A percentile compares a stretch with the other conserved stretches of the same genome.
Evolutionary conservation across 2,888 invertebrate species (phyloP).

Genomic region (Lepidocyrtinus sp.): DNA sequence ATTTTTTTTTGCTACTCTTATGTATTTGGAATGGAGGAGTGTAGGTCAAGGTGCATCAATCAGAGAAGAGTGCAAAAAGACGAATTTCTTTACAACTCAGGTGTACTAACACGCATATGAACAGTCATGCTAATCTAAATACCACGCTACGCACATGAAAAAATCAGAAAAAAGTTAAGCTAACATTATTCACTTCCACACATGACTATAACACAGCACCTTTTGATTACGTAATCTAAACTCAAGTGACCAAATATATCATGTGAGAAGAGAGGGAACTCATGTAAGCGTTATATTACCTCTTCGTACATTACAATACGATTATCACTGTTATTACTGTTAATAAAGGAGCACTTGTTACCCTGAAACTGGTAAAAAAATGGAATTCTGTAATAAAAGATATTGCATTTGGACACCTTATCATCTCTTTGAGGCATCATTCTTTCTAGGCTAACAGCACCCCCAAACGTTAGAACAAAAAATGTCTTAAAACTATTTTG

Average conservation of each 20-base stretch:
- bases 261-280: neutral
- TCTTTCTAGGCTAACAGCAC: too few species aligned
- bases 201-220: neutral
- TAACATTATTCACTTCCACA: too few species aligned
- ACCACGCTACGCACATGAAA: neutral
- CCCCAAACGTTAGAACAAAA: too few species aligned
- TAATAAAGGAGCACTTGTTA: neutral
- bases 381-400: too few species aligned
- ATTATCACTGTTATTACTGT: neutral
- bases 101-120: conserved; percentile 22
- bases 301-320: neutral
- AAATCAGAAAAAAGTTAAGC: conserved; percentile 22
- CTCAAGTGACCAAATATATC: neutral
- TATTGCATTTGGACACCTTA: neutral
- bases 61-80: conserved; percentile 17
- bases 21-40: conserved; percentile 46
- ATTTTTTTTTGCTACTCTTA: neutral
- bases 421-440: neutral
- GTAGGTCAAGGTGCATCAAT: conserved; percentile 57
- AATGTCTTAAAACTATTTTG: too few species aligned
- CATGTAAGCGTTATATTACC: neutral
- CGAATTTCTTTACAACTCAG: neutral
- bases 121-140: neutral
- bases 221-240: neutral
- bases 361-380: too few species aligned